Evolutionary conservation across 2,797 vertebrate species (phyloP).

Genomic region (Cryptoprocta ferox): DNA sequence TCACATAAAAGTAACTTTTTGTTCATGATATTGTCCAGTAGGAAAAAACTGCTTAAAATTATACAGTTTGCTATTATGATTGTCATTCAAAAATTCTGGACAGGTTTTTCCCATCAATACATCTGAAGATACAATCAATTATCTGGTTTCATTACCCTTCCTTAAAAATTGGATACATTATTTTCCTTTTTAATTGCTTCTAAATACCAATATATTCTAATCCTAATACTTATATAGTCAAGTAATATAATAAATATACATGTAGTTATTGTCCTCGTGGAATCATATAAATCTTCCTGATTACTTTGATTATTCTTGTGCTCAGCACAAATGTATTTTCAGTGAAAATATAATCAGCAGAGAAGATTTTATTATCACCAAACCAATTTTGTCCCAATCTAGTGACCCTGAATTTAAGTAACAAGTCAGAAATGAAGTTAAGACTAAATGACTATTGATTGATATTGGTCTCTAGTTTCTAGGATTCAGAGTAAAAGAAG

Average conservation of each 20-base stretch:
- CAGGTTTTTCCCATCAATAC: background rate
- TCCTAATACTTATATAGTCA: background rate
- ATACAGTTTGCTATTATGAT: slow-evolving; percentile 42
- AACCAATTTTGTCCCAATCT: slow-evolving; percentile 52
- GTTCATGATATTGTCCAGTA: slow-evolving; percentile 16
- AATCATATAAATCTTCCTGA: slow-evolving; percentile 1
- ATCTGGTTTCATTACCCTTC: background rate
- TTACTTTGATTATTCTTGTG: slow-evolving; percentile 48
- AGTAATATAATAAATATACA: background rate
- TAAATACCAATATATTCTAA: background rate
- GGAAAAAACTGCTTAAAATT: background rate
- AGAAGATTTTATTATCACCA: slow-evolving; percentile 57
- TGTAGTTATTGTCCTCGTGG: background rate
- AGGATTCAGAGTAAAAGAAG: slow-evolving; percentile 45
- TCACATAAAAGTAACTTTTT: slow-evolving; percentile 38
- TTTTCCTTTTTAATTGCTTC: slow-evolving; percentile 8
- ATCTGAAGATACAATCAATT: slow-evolving; percentile 39
- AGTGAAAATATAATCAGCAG: slow-evolving; percentile 52
- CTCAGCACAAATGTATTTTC: slow-evolving; percentile 34
- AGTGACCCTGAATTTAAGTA: slow-evolving; percentile 44
- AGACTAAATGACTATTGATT: slow-evolving; percentile 77
- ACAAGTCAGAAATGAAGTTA: slow-evolving; percentile 76
- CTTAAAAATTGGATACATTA: background rate
- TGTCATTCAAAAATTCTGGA: slow-evolving; percentile 1
- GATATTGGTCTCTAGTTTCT: slow-evolving; percentile 61